These are phyloP conservation scores for Sipha maydis DNA, from an alignment of 2,888 invertebrate genomes.

Conservation along the genomic window DNA sequence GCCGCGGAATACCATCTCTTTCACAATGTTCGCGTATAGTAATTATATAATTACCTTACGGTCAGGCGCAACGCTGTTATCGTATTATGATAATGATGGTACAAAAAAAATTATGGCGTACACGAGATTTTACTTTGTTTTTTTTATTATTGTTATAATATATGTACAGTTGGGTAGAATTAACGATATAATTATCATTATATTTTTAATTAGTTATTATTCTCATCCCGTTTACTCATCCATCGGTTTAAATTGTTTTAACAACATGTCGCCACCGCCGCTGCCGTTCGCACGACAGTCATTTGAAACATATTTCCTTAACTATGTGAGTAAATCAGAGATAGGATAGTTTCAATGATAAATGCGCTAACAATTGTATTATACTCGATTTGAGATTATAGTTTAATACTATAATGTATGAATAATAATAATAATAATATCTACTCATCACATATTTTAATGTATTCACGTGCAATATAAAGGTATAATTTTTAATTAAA, in stretches of 20 bases:
- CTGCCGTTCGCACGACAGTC: too few species aligned
- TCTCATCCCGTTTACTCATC: neutral
- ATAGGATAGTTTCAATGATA: too few species aligned
- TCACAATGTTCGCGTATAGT: neutral
- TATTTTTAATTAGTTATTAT: neutral
- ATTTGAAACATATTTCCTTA: neutral
- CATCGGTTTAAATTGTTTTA: neutral
- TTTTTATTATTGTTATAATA: neutral
- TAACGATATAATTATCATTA: neutral
- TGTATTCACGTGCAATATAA: neutral
- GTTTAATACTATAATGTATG: neutral
- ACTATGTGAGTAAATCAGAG: neutral
- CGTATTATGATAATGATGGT: neutral
- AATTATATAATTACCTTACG: slow-evolving; percentile 35
- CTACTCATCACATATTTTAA: too few species aligned
- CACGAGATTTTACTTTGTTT: neutral
- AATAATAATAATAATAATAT: too few species aligned
- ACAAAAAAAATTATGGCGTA: neutral
- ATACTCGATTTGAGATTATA: neutral
- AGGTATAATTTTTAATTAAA: too few species aligned
- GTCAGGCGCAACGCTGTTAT: slow-evolving; percentile 12
- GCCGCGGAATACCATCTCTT: neutral
- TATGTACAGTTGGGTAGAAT: neutral
- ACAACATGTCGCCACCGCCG: neutral
- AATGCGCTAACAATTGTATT: too few species aligned